Evolutionary conservation across 2,113 vertebrate genomes (phyloP).

Genomic region (Atrichornis clamosus): DNA sequence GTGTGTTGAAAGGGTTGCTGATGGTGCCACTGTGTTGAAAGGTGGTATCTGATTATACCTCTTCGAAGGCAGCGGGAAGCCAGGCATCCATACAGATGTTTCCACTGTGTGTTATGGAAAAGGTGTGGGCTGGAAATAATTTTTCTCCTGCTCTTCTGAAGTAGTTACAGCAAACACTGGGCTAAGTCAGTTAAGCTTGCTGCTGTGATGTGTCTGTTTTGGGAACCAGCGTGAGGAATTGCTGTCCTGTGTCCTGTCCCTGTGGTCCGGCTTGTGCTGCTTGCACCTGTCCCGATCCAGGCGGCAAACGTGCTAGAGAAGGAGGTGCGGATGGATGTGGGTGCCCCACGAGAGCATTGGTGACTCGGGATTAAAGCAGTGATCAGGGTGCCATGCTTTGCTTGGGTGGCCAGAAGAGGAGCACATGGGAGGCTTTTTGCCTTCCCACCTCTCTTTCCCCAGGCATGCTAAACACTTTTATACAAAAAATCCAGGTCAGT

Average conservation of each 20-base stretch:
- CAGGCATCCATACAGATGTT: background rate
- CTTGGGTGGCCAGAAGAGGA: background rate
- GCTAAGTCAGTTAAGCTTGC: background rate
- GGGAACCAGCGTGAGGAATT: accelerated
- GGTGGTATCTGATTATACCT: background rate
- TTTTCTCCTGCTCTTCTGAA: background rate
- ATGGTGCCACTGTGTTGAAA: background rate
- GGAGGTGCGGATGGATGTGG: background rate
- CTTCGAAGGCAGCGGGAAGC: background rate
- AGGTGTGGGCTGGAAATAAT: background rate
- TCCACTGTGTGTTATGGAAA: background rate
- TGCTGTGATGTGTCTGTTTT: accelerated
- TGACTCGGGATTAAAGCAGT: background rate
- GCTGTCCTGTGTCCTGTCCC: background rate
- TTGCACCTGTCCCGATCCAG: accelerated
- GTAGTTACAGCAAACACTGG: background rate
- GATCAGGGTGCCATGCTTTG: background rate
- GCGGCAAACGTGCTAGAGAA: background rate
- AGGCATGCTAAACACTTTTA: background rate
- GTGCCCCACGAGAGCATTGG: background rate
- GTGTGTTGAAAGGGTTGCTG: background rate
- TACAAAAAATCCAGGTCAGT: background rate
- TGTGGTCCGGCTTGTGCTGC: background rate
- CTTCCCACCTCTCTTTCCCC: background rate
- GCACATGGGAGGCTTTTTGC: background rate